Evolutionary conservation across 2,113 vertebrate species (phyloP).

Genomic region (Anguilla rostrata): DNA sequence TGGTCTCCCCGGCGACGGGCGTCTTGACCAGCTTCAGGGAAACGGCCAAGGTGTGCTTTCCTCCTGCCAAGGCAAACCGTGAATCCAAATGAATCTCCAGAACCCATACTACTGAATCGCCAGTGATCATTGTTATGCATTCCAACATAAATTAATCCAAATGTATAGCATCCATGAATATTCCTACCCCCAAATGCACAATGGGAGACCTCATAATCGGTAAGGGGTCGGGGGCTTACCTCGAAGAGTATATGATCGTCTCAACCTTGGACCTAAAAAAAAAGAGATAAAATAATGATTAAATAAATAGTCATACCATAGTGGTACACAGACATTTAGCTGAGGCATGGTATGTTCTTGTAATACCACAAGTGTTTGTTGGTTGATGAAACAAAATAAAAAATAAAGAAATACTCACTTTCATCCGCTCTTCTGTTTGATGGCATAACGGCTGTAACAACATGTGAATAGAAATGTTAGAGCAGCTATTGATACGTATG

Average conservation of each 20-base stretch:
- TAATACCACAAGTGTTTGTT: neutral
- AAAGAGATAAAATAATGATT: neutral
- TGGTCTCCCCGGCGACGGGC: conserved; percentile 51
- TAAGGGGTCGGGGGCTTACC: neutral
- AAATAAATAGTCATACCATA: neutral
- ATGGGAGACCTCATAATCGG: neutral
- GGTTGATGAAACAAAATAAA: neutral
- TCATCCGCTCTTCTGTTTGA: neutral
- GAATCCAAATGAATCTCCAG: neutral
- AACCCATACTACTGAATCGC: neutral
- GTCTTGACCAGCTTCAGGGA: conserved; percentile 51
- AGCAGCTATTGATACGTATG: neutral
- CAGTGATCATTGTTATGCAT: neutral
- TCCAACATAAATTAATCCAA: neutral
- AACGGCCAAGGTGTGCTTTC: conserved; percentile 40
- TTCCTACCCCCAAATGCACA: neutral
- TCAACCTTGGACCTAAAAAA: conserved; percentile 46
- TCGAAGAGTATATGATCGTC: conserved; percentile 23
- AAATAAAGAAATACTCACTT: conserved; percentile 18
- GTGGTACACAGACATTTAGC: too few relatives aligned
- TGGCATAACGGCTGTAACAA: neutral
- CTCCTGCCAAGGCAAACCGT: neutral
- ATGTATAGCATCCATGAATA: too few relatives aligned
- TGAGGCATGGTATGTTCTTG: neutral
- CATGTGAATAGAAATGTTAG: neutral